A percentile compares a stretch with the other conserved stretches of the same genome.
Conservation (phyloP, 2,113 vertebrate genomes). For the Phalacrocorax carbo region DNA sequence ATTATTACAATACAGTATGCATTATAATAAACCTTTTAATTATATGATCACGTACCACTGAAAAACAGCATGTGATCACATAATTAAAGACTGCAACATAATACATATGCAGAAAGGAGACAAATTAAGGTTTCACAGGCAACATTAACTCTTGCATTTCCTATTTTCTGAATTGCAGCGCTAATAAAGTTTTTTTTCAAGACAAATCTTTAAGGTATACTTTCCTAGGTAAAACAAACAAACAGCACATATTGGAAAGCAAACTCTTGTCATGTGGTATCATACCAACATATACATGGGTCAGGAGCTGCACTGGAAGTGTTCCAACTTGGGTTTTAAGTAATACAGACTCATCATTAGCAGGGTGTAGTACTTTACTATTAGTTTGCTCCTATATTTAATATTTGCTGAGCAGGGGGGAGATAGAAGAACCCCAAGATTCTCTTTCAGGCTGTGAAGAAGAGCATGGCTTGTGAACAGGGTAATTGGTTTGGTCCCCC, state of each 20-base stretch:
- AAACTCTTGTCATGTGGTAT: neutral
- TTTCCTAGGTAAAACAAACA: neutral
- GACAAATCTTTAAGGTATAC: neutral
- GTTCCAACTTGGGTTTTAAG: neutral
- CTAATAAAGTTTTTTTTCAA: neutral
- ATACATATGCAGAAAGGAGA: constrained; percentile 58
- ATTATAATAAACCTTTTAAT: constrained; percentile 61
- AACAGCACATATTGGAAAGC: neutral
- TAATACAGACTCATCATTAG: neutral
- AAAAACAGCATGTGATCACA: constrained; percentile 65
- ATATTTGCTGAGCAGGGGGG: neutral
- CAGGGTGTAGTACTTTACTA: neutral
- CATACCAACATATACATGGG: neutral
- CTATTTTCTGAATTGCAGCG: neutral
- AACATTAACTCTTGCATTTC: constrained; percentile 60
- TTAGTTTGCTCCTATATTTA: neutral
- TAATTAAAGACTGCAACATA: constrained; percentile 63
- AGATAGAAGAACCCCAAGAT: neutral
- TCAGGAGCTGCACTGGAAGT: neutral
- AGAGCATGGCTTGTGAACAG: neutral
- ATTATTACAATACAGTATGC: constrained; percentile 38
- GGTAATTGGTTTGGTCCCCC: neutral
- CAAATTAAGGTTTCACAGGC: constrained; percentile 44
- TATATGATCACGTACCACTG: constrained; percentile 50
- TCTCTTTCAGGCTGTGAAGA: neutral